Conservation (phyloP, 2,888 invertebrate species). For the Tipula confusa region DNA sequence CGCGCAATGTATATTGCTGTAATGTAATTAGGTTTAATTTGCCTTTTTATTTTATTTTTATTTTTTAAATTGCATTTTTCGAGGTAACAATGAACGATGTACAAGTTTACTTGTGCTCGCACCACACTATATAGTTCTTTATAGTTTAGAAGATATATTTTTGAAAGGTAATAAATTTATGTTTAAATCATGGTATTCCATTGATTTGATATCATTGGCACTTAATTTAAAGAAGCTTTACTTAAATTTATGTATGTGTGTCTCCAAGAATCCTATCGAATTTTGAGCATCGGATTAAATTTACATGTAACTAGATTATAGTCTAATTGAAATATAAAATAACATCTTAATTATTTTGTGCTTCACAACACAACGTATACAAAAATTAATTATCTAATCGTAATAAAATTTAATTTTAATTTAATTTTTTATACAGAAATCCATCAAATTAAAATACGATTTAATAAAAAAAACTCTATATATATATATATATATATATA, state of each 20-base stretch:
- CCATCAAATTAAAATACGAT: constrained; percentile 20
- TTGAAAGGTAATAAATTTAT: constrained; percentile 6
- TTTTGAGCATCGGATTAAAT: neutral
- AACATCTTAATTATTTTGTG: constrained; percentile 1
- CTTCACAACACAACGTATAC: neutral
- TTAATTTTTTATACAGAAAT: neutral
- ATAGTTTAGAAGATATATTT: neutral
- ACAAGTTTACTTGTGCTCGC: neutral
- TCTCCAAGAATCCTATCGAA: neutral
- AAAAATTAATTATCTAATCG: neutral
- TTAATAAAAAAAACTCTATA: neutral
- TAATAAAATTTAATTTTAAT: neutral
- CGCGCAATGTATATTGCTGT: neutral
- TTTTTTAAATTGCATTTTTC: neutral
- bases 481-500: neutral
- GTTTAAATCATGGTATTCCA: neutral
- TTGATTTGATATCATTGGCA: neutral
- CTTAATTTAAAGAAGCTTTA: neutral
- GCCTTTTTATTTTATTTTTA: neutral
- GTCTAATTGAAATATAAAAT: constrained; percentile 12
- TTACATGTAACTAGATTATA: neutral
- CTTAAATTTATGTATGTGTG: neutral
- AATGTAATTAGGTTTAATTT: constrained; percentile 25
- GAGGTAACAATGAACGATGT: neutral
- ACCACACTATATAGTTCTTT: no score